These are phyloP conservation scores for Cephalopterus ornatus DNA, from an alignment of 2,113 vertebrate genomes.

Conservation along the genomic window DNA sequence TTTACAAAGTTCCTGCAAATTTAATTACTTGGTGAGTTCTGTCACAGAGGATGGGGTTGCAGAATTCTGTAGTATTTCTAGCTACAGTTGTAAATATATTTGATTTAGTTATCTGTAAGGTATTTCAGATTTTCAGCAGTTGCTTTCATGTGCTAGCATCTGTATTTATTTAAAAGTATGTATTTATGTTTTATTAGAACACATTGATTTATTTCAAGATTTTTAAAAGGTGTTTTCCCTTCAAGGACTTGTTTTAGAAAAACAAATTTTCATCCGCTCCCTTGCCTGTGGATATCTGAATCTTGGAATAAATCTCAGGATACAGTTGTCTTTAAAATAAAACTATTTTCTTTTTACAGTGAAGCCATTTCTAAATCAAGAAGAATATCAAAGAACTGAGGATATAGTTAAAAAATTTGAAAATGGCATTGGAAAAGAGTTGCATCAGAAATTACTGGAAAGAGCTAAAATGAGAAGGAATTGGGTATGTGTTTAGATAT, in stretches of 20 bases:
- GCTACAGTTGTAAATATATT: not conserved
- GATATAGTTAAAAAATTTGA: constrained; percentile 84
- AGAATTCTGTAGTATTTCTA: not conserved
- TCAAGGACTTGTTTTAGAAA: not conserved
- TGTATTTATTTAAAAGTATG: not conserved
- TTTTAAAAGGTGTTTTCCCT: not conserved
- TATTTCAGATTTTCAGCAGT: not conserved
- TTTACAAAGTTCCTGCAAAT: not conserved
- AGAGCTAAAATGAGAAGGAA: constrained; percentile 86
- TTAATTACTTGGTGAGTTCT: not conserved
- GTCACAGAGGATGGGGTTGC: not conserved
- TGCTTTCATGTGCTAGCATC: not conserved
- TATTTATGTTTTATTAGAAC: not conserved
- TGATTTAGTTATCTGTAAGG: not conserved
- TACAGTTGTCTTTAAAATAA: not conserved
- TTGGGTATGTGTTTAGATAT: constrained; percentile 80
- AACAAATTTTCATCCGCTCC: not conserved
- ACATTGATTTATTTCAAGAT: not conserved
- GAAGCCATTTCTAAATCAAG: constrained; percentile 85
- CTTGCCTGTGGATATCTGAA: not conserved
- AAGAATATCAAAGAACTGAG: constrained; percentile 82
- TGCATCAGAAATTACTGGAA: constrained; percentile 89
- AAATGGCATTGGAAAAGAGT: constrained; percentile 82
- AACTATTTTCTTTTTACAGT: constrained; percentile 73
- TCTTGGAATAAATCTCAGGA: not conserved